Base-by-base conservation (phyloP, 2,113 vertebrate species). In the Tetrax tetrax region DNA sequence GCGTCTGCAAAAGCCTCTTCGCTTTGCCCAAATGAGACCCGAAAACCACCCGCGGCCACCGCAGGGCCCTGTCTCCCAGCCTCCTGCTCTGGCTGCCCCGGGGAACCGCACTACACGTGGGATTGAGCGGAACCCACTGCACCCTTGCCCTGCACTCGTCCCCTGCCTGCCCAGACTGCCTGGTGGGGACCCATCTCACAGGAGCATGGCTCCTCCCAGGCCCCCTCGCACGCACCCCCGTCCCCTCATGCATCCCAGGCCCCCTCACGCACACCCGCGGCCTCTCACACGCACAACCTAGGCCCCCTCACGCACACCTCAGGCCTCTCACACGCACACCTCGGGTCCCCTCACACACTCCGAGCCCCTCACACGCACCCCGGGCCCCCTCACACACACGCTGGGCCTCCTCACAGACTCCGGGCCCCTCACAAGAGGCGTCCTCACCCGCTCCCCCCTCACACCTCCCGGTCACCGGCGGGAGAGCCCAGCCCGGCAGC, bases 1-100 rank as follows among this genome's bases (percentile, higher is more conserved):
- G 2, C 0, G 14, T 5, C 41, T 33, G n/a, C 9, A n/a, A 35
- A 47, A 57, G 45, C 4, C 12, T 1, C 0, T 2, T 57, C 2
- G 1, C 2, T 22, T 70, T 12, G 43, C 37, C 72, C 14, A 0
- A 54, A 12, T 0, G 27, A 4, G 22, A 17, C 24, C 14, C 3
- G 2, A 22, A 82, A 25, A 27, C 24, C 56, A 21, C 14, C 5
- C 14, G 10, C 3, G 4, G 33, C 19, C 45, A 33, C 41, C 1
- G 2, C 38, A 38, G 38, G 38, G 27, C n/a, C 4, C 1, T 33
- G n/a, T 29, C 5, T 4, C 9, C 48, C 27, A 45, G 38, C 35
- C 25, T 31, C 17, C 35, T 3, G 6, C 21, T 22, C n/a, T 4
- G 3, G 24, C 63, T 56, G 25, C 25, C 12, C 12, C 9, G 4